Percentiles rank a stretch among this genome's conserved stretches.
Conservation (phyloP, 2,888 invertebrate species). For the Cheilosia vulpina region DNA sequence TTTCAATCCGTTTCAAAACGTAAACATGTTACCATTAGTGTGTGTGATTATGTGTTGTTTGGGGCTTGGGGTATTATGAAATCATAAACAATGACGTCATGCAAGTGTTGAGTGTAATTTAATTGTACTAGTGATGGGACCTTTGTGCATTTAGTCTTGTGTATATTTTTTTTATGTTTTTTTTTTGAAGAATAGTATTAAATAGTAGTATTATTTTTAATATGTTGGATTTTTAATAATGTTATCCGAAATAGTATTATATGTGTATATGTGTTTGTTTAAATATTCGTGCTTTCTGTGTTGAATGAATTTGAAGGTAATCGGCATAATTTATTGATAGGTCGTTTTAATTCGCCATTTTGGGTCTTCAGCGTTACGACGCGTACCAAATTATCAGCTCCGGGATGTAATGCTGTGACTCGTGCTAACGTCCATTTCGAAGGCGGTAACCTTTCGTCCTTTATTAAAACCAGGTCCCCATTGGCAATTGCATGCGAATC, state of each 20-base stretch:
- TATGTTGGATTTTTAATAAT: constrained; percentile 12
- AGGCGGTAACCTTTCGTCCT: no score
- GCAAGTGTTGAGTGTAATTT: not conserved
- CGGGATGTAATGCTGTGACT: no score
- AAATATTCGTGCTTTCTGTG: constrained; percentile 9
- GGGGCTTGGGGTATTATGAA: not conserved
- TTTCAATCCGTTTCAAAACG: constrained; percentile 1
- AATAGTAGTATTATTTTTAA: constrained; percentile 7
- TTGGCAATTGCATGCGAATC: constrained; percentile 3
- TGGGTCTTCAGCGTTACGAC: constrained; percentile 17
- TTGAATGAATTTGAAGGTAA: constrained; percentile 10
- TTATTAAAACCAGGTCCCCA: not conserved
- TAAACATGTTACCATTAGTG: constrained; percentile 4
- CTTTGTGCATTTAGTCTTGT: not conserved
- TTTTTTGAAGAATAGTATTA: not conserved
- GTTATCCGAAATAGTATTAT: constrained; percentile 3
- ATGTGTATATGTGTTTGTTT: constrained; percentile 10
- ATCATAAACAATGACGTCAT: constrained; percentile 9
- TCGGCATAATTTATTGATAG: constrained; percentile 6
- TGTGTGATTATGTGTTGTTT: constrained; percentile 5
- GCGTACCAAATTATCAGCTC: constrained; percentile 12
- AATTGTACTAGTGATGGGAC: not conserved
- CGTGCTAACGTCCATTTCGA: no score
- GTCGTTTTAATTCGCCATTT: constrained; percentile 4
- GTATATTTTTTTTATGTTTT: no score